These are phyloP conservation scores for Ectropis grisescens DNA, from an alignment of 1,140 invertebrate species.

Conservation along the genomic window DNA sequence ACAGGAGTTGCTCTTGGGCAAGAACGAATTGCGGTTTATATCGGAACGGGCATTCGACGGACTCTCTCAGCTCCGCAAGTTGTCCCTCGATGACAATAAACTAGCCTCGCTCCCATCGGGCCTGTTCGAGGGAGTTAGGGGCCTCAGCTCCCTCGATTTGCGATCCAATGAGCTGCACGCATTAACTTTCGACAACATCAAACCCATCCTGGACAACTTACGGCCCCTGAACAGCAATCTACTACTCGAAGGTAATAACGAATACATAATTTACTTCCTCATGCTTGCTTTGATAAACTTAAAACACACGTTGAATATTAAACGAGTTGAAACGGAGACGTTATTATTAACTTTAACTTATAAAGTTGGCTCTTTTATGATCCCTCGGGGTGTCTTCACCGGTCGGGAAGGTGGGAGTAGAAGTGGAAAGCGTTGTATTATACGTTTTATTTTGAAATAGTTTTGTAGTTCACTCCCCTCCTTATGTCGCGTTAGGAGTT, in stretches of 20 bases:
- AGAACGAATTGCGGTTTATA: slow-evolving; percentile 76
- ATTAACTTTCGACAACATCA: slow-evolving; percentile 79
- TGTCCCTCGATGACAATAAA: slow-evolving; percentile 81
- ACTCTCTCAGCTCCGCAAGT: slow-evolving; percentile 74
- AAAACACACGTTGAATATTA: slow-evolving; percentile 41
- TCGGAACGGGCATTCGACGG: slow-evolving; percentile 80
- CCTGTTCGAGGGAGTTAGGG: slow-evolving; percentile 75
- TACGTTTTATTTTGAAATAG: slow-evolving; percentile 5
- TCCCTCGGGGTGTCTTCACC: slow-evolving; percentile 24
- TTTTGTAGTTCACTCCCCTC: too few species aligned
- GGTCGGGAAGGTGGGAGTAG: slow-evolving; percentile 4
- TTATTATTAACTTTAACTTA: slow-evolving; percentile 29
- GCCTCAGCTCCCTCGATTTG: slow-evolving; percentile 78
- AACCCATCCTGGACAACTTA: slow-evolving; percentile 80
- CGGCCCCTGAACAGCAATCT: slow-evolving; percentile 79
- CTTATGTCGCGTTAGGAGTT: too few species aligned
- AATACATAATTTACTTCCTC: slow-evolving; percentile 44
- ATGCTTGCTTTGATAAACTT: slow-evolving; percentile 27
- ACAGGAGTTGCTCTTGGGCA: slow-evolving; percentile 78
- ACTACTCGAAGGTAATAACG: slow-evolving; percentile 80
- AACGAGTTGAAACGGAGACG: slow-evolving; percentile 30
- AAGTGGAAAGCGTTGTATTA: slow-evolving; percentile 18
- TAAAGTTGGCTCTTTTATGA: slow-evolving; percentile 38
- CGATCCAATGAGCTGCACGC: slow-evolving; percentile 79
- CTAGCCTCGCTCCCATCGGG: slow-evolving; percentile 75